Conservation (phyloP, 2,888 invertebrate genomes). For the Eilema griseolum region DNA sequence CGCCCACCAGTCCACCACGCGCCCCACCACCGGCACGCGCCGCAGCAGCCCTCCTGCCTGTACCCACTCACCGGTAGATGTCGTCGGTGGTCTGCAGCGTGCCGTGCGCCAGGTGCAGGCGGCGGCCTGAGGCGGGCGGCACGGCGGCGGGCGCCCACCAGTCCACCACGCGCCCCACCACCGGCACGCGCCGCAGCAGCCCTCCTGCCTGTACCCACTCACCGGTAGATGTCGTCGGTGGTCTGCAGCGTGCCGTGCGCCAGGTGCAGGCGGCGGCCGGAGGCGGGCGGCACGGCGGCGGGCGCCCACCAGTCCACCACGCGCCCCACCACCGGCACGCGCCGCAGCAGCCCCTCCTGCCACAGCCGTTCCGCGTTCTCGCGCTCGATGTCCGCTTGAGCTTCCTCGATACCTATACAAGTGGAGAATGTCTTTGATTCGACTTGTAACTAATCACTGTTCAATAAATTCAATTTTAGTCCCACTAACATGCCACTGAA, state of each 20-base stretch:
- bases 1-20: slow-evolving; percentile 98
- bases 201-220: slow-evolving; percentile 26
- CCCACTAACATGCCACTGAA: too few species aligned
- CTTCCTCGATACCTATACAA: slow-evolving; percentile 94
- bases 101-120: slow-evolving; percentile 94
- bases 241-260: slow-evolving; percentile 91
- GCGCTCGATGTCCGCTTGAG: slow-evolving; percentile 95
- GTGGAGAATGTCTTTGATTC: background rate
- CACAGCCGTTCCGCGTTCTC: slow-evolving; percentile 96
- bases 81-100: slow-evolving; percentile 87
- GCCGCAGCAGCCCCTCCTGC: slow-evolving; percentile 97
- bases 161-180: slow-evolving; percentile 97
- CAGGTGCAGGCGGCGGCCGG: slow-evolving; percentile 92
- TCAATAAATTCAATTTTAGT: too few species aligned
- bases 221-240: slow-evolving; percentile 82
- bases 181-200: slow-evolving; percentile 96
- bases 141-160: slow-evolving; percentile 95
- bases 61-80: slow-evolving; percentile 60
- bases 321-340: slow-evolving; percentile 97
- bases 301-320: slow-evolving; percentile 99
- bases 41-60: slow-evolving; percentile 86
- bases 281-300: slow-evolving; percentile 79
- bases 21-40: slow-evolving; percentile 97
- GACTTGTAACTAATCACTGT: background rate
- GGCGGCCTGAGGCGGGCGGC: slow-evolving; percentile 89